Conservation (phyloP, 2,888 invertebrate species). For the Sphaeridia pumilis region DNA sequence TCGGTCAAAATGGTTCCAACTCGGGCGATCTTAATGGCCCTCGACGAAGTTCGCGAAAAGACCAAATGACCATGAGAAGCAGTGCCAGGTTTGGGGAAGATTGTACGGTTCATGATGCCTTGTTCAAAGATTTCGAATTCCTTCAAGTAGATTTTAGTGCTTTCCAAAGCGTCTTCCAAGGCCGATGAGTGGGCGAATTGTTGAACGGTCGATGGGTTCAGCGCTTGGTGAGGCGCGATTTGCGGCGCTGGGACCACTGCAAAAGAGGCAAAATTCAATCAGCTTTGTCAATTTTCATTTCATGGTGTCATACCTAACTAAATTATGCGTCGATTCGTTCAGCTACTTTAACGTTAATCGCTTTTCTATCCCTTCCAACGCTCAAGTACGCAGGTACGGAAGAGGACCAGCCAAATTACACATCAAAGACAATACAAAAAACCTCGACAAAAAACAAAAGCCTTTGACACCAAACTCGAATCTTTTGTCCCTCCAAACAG, state of each 20-base stretch:
- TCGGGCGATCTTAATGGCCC: constrained; percentile 31
- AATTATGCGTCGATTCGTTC: too few relatives aligned
- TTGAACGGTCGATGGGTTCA: background rate
- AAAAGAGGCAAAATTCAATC: too few relatives aligned
- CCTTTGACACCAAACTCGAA: too few relatives aligned
- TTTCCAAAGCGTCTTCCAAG: background rate
- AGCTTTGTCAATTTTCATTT: too few relatives aligned
- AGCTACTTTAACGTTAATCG: too few relatives aligned
- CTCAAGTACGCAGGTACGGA: too few relatives aligned
- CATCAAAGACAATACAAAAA: too few relatives aligned
- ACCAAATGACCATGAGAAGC: constrained; percentile 12
- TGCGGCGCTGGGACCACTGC: background rate
- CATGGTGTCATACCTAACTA: too few relatives aligned
- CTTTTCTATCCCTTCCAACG: too few relatives aligned
- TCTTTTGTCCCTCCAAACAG: too few relatives aligned
- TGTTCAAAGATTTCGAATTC: background rate
- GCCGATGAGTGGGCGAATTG: background rate
- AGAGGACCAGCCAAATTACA: too few relatives aligned
- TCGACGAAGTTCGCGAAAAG: constrained; percentile 24
- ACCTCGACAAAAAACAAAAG: too few relatives aligned
- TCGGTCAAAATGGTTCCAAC: constrained; percentile 26
- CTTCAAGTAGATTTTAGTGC: background rate
- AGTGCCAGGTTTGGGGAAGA: background rate
- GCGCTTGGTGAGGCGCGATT: background rate
- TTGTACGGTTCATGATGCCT: background rate